A percentile compares a stretch with the other conserved stretches of the same genome.
These are phyloP conservation scores for Drosophila cyrtoloma DNA, from an alignment of 2,888 invertebrate genomes.

Conservation along the genomic window DNA sequence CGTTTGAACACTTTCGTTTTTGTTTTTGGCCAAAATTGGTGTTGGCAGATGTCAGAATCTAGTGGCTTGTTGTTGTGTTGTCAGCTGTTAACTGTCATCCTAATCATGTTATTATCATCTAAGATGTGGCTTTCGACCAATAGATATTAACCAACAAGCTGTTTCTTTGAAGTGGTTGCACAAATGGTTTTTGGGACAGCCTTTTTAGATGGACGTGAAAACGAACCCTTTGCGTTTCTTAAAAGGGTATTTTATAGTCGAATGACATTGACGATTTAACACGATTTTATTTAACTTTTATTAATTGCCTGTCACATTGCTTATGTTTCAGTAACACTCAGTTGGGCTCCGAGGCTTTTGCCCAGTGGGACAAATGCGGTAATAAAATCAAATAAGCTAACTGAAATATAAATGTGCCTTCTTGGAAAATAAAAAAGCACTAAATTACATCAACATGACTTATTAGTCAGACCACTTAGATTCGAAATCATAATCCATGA, in stretches of 20 bases:
- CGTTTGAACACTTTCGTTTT: not conserved
- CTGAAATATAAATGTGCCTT: not conserved
- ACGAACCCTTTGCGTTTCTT: not conserved
- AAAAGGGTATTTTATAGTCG: not conserved
- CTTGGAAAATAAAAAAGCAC: not conserved
- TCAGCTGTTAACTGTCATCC: slow-evolving; percentile 22
- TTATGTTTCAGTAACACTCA: not conserved
- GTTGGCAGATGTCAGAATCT: slow-evolving; percentile 62
- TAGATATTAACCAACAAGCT: slow-evolving; percentile 3
- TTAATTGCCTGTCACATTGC: not conserved
- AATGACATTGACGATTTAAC: not conserved
- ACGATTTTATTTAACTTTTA: not conserved
- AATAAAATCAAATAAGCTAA: too few relatives aligned
- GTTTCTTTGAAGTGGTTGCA: not conserved
- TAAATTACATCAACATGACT: not conserved
- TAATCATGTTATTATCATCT: slow-evolving; percentile 25
- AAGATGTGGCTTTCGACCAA: not conserved
- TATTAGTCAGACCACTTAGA: not conserved
- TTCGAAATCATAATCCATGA: not conserved
- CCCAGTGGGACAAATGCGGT: too few relatives aligned
- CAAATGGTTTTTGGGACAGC: not conserved
- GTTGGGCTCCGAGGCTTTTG: not conserved
- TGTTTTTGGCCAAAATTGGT: slow-evolving; percentile 46
- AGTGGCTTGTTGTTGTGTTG: not conserved
- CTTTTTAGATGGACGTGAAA: not conserved